These are phyloP conservation scores for Acinonyx jubatus DNA, from an alignment of 2,113 vertebrate species.

Conservation along the genomic window DNA sequence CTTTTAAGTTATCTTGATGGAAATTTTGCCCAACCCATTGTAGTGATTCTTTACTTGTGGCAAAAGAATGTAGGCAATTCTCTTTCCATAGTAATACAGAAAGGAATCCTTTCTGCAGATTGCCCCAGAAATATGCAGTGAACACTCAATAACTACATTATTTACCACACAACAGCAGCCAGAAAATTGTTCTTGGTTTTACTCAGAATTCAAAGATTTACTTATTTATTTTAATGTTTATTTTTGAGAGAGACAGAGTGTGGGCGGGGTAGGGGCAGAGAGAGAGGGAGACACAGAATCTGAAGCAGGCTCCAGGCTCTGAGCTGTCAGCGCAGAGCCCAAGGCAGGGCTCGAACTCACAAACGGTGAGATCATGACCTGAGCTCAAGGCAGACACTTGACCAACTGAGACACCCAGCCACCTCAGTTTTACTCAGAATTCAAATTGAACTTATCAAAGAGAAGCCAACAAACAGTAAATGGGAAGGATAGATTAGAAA, in stretches of 20 bases:
- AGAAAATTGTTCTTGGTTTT: background rate
- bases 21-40: background rate
- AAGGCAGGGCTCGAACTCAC: no score
- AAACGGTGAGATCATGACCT: no score
- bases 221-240: no score
- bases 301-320: no score
- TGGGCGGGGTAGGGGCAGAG: no score
- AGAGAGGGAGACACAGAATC: no score
- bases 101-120: background rate
- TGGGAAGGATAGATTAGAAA: background rate
- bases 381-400: no score
- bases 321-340: no score
- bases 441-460: background rate
- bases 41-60: background rate
- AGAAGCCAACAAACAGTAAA: background rate
- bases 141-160: background rate
- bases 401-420: no score
- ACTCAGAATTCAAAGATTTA: background rate
- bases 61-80: background rate
- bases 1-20: background rate
- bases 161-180: background rate
- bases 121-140: background rate
- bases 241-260: no score
- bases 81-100: background rate
- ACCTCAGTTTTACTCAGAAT: background rate